phyloP scores from a whole-genome alignment of 2,113 vertebrate genomes.

The Thymallus thymallus region DNA sequence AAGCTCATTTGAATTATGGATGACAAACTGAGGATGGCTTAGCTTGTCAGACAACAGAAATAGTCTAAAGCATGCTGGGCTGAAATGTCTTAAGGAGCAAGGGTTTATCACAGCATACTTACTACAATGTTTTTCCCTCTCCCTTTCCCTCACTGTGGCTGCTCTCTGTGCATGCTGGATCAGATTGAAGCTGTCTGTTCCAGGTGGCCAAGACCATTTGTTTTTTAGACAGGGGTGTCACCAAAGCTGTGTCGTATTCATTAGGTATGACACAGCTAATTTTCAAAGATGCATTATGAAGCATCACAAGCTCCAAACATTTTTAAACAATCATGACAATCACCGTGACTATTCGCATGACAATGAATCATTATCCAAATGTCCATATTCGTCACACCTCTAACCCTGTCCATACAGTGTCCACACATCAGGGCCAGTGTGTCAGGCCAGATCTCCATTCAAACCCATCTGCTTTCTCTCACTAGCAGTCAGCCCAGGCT shows the following conservation, averaged over 20 bases:
- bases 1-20: constrained; percentile 58
- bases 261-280: constrained; percentile 14
- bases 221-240: constrained; percentile 28
- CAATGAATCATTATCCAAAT: too few relatives aligned
- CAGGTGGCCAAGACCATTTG: constrained; percentile 36
- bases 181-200: constrained; percentile 1
- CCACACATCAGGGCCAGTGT: constrained; percentile 33
- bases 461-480: constrained; percentile 28
- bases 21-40: constrained; percentile 12
- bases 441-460: constrained; percentile 47
- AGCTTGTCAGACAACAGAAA: constrained; percentile 33
- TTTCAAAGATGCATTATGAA: background rate
- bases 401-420: background rate
- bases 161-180: background rate
- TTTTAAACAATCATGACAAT: too few relatives aligned
- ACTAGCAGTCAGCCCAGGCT: constrained; percentile 9
- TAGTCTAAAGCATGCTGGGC: constrained; percentile 1
- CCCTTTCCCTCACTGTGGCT: background rate
- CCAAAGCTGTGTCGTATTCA: too few relatives aligned
- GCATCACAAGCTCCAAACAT: too few relatives aligned
- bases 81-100: constrained; percentile 5
- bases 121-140: background rate
- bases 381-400: constrained; percentile 25
- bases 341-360: too few relatives aligned
- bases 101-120: background rate